A percentile compares a stretch with the other conserved stretches of the same genome.
These are phyloP conservation scores for Neria commutata DNA, from an alignment of 2,888 invertebrate species.

Conservation along the genomic window DNA sequence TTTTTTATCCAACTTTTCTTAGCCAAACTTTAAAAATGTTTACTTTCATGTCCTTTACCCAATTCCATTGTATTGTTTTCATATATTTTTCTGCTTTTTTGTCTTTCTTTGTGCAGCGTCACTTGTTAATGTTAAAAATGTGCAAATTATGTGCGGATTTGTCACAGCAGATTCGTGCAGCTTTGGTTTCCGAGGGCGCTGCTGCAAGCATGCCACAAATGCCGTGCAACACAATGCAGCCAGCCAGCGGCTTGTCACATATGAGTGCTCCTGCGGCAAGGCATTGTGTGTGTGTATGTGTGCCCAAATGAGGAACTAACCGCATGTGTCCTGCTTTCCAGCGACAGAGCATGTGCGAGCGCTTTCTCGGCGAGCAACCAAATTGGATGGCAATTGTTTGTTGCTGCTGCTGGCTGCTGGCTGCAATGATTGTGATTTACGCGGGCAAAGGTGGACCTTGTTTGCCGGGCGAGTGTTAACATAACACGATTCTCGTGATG, in stretches of 20 bases:
- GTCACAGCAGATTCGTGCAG: background rate
- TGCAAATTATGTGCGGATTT: background rate
- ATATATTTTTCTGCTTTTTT: no score
- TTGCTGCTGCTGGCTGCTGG: background rate
- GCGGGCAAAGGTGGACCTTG: conserved; percentile 25
- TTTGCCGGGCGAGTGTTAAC: conserved; percentile 36
- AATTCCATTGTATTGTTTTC: no score
- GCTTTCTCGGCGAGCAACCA: background rate
- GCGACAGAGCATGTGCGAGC: no score
- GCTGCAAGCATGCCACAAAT: background rate
- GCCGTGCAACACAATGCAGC: background rate
- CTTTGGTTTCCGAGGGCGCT: background rate
- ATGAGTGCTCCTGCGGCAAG: background rate
- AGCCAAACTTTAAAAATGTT: no score
- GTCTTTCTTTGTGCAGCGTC: no score
- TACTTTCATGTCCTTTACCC: no score
- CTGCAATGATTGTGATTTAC: conserved; percentile 24
- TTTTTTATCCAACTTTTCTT: no score
- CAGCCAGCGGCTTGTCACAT: background rate
- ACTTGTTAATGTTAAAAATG: background rate
- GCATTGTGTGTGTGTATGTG: background rate
- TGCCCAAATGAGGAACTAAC: background rate
- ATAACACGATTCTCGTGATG: conserved; percentile 59
- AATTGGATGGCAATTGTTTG: conserved; percentile 5
- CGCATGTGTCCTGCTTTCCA: background rate